Evolutionary conservation across 2,797 vertebrate genomes (phyloP), one percentile per base, ranked within the genome.

Genomic region (Gila robusta): DNA sequence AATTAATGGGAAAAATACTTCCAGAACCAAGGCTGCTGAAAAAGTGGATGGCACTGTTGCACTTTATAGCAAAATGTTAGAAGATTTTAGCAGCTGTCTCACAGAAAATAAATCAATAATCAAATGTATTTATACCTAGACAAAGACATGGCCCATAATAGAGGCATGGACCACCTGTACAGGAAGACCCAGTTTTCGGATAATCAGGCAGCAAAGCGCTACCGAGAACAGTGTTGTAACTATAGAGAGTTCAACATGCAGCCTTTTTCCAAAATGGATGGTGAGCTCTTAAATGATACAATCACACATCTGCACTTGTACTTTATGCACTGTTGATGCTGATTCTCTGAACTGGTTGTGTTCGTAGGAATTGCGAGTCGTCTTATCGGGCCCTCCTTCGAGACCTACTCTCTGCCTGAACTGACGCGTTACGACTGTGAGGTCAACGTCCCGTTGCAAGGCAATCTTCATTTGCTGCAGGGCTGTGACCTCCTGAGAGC

Each of bases 351-450:
- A 72, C n/a, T 47, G 41, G 35, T 72, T 88, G 69, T 72, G 59
- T 56, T 89, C 92, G 6, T 93, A 99, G 98, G 97, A 81, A 84
- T 97, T 86, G 95, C 95, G 8, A 98, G 96, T 83, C 95, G 96
- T 66, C 93, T 99, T 90, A 95, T 99, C 64, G 97, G 96, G 76
- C 94, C 97, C 16, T 97, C 96, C 0, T 97, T 96, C 5, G 96
- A 98, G 91, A 89, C 95, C 35, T 97, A 94, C 92, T 94, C 95
- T 91, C 93, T 99, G 94, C 98, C 98, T 0, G 96, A 99, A 94
- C 90, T 99, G 95, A 99, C 98, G 6, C 96, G 98, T 84, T 99
- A 99, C 21, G 98, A 99, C 96, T 99, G 98, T 86, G 98, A 99
- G 96, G 98, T 99, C 91, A 99, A 99, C 12, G 92, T 99, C 80